Base-by-base conservation (phyloP, 2,113 vertebrate species). In the Trogon melanurus region DNA sequence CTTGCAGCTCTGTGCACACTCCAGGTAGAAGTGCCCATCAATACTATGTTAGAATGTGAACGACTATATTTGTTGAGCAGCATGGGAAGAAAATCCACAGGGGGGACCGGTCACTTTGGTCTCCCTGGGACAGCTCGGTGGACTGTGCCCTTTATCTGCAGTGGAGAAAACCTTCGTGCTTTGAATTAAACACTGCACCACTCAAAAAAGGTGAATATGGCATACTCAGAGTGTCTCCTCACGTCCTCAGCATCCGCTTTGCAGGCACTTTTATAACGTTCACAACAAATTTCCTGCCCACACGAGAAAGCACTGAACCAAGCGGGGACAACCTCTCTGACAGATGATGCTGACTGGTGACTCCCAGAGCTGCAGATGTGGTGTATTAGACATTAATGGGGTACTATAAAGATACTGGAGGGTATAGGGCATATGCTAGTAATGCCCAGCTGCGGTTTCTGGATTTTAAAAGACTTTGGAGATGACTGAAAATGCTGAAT, bases 161-260 rank as follows among this genome's bases (percentile, higher is more conserved):
- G 54, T 1, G 2, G 51, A 48, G 50, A 34, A 58, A 70, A 54
- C 15, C 41, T 80, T 10, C 54, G 13, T 32, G 51, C 23, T 61
- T 72, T 81, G 57, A 89, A 18, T 41, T 56, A 36, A 81, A 47
- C 48, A 16, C 18, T 1, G 4, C 29, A 48, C 29, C 8, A 4
- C 32, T 48, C 62, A 47, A 48, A 47, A 48, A 73, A 85, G 57
- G 9, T 5, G 17, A 85, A 32, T 41, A 15, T 5, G 65, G 23
- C 5, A 0, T 48, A 5, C 22, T 71, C 38, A 9, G 82, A 47
- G 47, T 26, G 14, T 71, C 30, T 88, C 32, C 41, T 81, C 38
- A 1, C 1, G 1, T 34, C 12, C 8, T n/a, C 51, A 26, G 38
- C 29, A 32, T 65, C 32, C 0, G 0, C 67, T 48, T 80, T 79